A percentile compares a stretch with the other conserved stretches of the same genome.
These are phyloP conservation scores for Drosophila parthenogenetica DNA, from an alignment of 2,888 invertebrate species.

Conservation along the genomic window DNA sequence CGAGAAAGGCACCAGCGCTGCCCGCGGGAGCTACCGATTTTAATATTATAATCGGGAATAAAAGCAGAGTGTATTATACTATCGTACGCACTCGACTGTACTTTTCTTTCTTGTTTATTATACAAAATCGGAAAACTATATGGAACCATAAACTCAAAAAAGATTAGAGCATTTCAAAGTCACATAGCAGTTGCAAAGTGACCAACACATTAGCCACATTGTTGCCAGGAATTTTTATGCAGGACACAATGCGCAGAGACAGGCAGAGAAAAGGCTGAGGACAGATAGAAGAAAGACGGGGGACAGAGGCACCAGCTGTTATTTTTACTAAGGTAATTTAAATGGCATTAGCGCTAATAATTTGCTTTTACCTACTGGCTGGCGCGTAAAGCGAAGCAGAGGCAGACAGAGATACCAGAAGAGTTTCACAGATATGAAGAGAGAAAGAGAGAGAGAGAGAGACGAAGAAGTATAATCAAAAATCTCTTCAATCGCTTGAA, in stretches of 20 bases:
- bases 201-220: conserved; percentile 39
- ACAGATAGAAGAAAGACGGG: not conserved
- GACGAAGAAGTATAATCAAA: conserved; percentile 8
- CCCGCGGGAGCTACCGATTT: too few species aligned
- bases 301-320: conserved; percentile 57
- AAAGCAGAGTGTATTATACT: too few species aligned
- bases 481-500: conserved; percentile 61
- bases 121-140: too few species aligned
- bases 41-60: too few species aligned
- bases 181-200: conserved; percentile 6
- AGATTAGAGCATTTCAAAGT: conserved; percentile 23
- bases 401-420: conserved; percentile 1
- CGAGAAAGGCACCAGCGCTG: too few species aligned
- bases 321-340: conserved; percentile 55
- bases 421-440: not conserved
- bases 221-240: conserved; percentile 52
- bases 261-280: not conserved
- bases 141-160: not conserved
- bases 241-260: conserved; percentile 17
- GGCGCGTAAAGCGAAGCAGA: conserved; percentile 2
- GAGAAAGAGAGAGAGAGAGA: conserved; percentile 3
- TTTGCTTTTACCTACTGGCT: conserved; percentile 53
- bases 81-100: too few species aligned
- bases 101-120: too few species aligned
- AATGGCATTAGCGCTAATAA: conserved; percentile 67